phyloP scores from a whole-genome alignment of 2,113 vertebrate genomes.

The Neopipo cinnamomea region DNA sequence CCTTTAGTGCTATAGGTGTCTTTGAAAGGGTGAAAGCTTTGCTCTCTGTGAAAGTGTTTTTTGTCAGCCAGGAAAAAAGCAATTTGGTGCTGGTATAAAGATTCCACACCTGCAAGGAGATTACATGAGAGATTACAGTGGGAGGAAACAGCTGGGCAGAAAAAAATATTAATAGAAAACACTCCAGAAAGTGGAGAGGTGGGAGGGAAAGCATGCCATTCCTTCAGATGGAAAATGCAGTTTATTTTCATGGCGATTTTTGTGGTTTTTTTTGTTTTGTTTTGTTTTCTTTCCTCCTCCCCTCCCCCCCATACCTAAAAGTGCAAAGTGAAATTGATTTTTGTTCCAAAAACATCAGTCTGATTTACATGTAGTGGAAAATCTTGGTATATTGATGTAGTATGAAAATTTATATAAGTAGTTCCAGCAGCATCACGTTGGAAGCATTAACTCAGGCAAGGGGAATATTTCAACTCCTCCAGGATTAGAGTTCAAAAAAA shows the following conservation, averaged over 20 bases:
- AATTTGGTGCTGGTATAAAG: neutral
- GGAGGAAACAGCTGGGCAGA: conserved; percentile 5
- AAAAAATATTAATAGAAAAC: neutral
- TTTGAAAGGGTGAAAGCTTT: conserved; percentile 24
- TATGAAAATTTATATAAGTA: conserved; percentile 13
- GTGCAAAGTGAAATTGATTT: neutral
- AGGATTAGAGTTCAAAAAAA: neutral
- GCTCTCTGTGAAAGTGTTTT: neutral
- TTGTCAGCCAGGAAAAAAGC: conserved; percentile 28
- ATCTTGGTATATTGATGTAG: neutral
- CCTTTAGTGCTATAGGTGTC: conserved; percentile 8
- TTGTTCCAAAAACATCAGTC: neutral
- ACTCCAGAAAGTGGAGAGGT: neutral
- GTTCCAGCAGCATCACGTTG: neutral
- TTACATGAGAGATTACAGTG: conserved; percentile 17
- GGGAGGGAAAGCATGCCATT: neutral
- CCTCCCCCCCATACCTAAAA: neutral
- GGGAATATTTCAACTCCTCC: neutral
- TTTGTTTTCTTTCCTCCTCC: too few species aligned
- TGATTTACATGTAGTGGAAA: neutral
- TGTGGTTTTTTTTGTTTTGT: neutral
- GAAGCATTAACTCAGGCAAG: neutral
- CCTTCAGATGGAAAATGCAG: neutral
- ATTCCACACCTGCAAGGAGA: conserved; percentile 8
- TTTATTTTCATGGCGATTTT: neutral